Evolutionary conservation across 92 coral and sea anemone genomes (phyloP).

Genomic region (Palythoa heliodiscus): DNA sequence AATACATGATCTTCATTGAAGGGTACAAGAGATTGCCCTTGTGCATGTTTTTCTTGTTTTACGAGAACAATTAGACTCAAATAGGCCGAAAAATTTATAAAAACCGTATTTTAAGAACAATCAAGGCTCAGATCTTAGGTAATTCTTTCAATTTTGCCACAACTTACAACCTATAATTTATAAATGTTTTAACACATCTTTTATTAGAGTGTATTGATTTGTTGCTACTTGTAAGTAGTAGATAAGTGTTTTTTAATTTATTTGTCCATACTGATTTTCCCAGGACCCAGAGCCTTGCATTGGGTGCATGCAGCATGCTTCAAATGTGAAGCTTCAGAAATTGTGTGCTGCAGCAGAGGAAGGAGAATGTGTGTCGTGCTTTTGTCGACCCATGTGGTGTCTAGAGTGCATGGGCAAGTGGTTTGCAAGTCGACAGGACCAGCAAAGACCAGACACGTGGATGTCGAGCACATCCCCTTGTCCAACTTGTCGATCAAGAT

Average conservation of each 20-base stretch:
- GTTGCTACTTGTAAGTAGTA: no score
- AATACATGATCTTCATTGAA: no score
- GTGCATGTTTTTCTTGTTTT: no score
- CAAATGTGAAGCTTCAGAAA: conserved; percentile 91
- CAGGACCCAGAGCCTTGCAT: conserved; percentile 93
- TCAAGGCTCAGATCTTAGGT: no score
- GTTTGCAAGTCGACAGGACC: conserved; percentile 99
- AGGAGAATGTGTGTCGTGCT: conserved; percentile 91
- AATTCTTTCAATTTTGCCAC: no score
- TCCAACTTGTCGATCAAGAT: conserved; percentile 92
- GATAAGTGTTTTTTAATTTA: neutral
- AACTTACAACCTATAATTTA: no score
- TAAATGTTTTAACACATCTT: no score
- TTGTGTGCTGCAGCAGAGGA: conserved; percentile 80
- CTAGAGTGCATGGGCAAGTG: conserved; percentile 98
- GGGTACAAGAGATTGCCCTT: no score
- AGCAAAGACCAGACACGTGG: conserved; percentile 90
- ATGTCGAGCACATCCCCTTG: conserved; percentile 90
- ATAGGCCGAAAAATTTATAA: no score
- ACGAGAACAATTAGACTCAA: no score
- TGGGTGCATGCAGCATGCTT: conserved; percentile 92
- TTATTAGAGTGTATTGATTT: no score
- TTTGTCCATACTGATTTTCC: neutral
- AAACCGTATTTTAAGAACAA: no score
- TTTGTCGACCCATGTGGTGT: conserved; percentile 99